Base-by-base conservation (phyloP, 2,797 vertebrate genomes). In the Cirrhinus molitorella region DNA sequence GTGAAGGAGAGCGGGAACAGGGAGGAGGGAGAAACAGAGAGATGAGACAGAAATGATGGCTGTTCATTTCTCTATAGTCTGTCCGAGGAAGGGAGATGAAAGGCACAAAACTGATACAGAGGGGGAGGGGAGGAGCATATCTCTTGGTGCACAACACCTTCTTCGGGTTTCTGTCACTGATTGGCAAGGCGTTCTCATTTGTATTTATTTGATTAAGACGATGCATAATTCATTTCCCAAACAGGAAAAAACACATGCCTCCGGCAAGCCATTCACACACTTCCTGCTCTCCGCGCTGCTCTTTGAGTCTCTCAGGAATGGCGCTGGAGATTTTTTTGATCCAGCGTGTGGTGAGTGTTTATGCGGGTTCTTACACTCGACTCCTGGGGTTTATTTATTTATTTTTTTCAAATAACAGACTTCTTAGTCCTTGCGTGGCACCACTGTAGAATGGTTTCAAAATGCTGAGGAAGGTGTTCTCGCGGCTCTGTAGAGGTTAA, bases 141-240 rank as follows among this genome's bases (percentile, higher is more conserved):
- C 47, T 73, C 53, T 75, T 45, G 31, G 34, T 25, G 59, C 47
- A 3, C 51, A 49, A 79, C 66, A 85, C 78, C 83, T 87, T 85
- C 70, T 76, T 63, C 40, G n/a, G 75, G 55, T 31, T 43, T 71
- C 57, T 25, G 72, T 13, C 31, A 4, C 81, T 83, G 85, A 88
- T 86, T 85, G 75, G 80, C 67, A 79, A 81, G 47, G 43, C 13
- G 9, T 74, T 45, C 80, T 86, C 75, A 53, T 80, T 86, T 84
- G 67, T 87, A 74, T 83, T 88, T 31, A 76, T 85, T 77, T 86
- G 83, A 86, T 83, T 76, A 82, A 73, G 51, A 57, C 9, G 25
- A 85, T 88, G 82, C 59, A 87, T 88, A 85, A 87, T 88, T 88
- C 61, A 88, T 86, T 79, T 37, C 47, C 68, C 31, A 57, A 74